Evolutionary conservation across 1,140 invertebrate species (phyloP).

Genomic region (Halesus radiatus): DNA sequence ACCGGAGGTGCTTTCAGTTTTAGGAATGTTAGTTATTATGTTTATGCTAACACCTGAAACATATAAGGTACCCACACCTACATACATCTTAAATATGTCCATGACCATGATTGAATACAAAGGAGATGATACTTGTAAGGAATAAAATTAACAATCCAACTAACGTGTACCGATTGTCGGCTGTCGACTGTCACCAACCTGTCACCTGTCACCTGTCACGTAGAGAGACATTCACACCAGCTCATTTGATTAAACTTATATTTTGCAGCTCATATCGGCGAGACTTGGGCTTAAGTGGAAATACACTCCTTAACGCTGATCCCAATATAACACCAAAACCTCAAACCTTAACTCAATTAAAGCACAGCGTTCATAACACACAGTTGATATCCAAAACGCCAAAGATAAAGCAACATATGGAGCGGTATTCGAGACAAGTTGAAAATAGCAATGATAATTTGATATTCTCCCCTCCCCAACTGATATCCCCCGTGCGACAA

Average conservation of each 20-base stretch:
- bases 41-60: neutral
- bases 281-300: conserved; percentile 14
- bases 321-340: neutral
- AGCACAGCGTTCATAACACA: neutral
- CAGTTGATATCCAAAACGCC: neutral
- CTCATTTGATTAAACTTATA: conserved; percentile 20
- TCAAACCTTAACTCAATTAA: neutral
- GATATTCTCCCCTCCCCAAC: neutral
- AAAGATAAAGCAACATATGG: neutral
- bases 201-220: no score
- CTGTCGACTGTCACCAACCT: neutral
- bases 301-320: neutral
- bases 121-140: neutral
- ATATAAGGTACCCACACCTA: conserved; percentile 7
- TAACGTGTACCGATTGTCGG: neutral
- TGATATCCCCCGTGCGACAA: neutral
- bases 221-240: neutral
- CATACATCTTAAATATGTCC: neutral
- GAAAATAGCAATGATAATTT: neutral
- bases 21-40: neutral
- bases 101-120: conserved; percentile 5
- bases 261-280: conserved; percentile 19
- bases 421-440: neutral
- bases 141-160: neutral
- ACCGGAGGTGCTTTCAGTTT: conserved; percentile 11